A percentile compares a stretch with the other conserved stretches of the same genome.
Evolutionary conservation across 2,113 vertebrate species (phyloP).

Genomic region (Poeciliopsis retropinna): DNA sequence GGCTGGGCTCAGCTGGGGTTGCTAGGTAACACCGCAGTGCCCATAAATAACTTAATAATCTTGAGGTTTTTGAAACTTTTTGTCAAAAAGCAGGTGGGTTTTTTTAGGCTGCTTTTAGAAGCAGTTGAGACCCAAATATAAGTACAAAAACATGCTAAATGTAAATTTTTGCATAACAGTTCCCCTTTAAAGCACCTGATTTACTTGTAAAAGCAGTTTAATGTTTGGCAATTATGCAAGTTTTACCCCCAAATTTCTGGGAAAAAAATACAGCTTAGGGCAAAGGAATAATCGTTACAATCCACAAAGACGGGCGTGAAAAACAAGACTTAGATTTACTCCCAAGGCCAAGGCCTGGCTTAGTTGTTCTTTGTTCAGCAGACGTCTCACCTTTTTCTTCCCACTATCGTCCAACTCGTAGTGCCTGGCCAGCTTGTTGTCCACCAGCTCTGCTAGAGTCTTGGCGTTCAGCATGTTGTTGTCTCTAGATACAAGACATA

Average conservation of each 20-base stretch:
- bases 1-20: no score
- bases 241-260: background rate
- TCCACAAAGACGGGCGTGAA: background rate
- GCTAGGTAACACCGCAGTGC: no score
- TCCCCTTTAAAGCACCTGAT: background rate
- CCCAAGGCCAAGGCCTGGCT: slow-evolving; percentile 28
- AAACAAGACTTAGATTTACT: slow-evolving; percentile 8
- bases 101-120: no score
- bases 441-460: slow-evolving; percentile 89
- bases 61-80: no score
- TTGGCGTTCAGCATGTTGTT: slow-evolving; percentile 84
- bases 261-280: background rate
- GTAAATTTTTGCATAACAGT: no score
- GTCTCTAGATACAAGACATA: slow-evolving; percentile 73
- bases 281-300: background rate
- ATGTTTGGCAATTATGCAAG: no score
- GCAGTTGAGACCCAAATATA: no score
- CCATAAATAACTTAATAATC: no score
- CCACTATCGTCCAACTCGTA: slow-evolving; percentile 87
- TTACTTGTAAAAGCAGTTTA: background rate
- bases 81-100: no score
- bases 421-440: slow-evolving; percentile 86
- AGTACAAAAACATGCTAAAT: no score
- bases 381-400: slow-evolving; percentile 87
- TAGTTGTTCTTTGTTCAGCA: slow-evolving; percentile 8